A percentile compares a stretch with the other conserved stretches of the same genome.
These are phyloP conservation scores for Danaus melanippus DNA, from an alignment of 1,140 invertebrate species.

Conservation along the genomic window DNA sequence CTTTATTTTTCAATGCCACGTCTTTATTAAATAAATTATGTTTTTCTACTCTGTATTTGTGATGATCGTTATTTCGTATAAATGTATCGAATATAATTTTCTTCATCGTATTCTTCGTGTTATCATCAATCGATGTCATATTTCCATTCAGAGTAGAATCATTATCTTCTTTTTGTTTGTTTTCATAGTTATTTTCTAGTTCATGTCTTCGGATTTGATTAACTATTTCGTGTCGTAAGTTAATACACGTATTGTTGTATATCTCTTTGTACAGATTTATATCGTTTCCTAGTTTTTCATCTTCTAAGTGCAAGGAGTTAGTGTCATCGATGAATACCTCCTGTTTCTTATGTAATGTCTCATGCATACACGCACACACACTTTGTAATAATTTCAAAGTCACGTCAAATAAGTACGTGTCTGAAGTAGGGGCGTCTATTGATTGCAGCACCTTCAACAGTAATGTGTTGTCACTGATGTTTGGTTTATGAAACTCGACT, in stretches of 20 bases:
- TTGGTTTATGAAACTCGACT: constrained; percentile 1
- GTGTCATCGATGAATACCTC: constrained; percentile 19
- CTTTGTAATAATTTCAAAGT: constrained; percentile 44
- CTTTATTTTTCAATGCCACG: constrained; percentile 6
- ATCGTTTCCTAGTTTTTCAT: constrained; percentile 18
- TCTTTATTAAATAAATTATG: constrained; percentile 37
- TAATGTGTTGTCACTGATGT: constrained; percentile 27
- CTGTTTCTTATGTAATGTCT: constrained; percentile 32
- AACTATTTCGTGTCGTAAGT: constrained; percentile 23
- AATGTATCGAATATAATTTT: constrained; percentile 35
- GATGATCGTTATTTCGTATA: constrained; percentile 27
- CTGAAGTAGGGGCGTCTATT: constrained; percentile 36
- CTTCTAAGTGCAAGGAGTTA: constrained; percentile 15
- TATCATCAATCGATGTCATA: constrained; percentile 1
- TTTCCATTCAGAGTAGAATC: constrained; percentile 1
- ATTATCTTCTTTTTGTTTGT: constrained; percentile 4
- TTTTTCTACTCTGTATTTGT: constrained; percentile 41
- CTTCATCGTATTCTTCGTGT: constrained; percentile 16
- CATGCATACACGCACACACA: constrained; percentile 47
- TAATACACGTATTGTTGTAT: constrained; percentile 45
- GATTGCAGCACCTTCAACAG: constrained; percentile 39
- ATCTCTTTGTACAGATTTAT: constrained; percentile 39
- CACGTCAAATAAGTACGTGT: constrained; percentile 40
- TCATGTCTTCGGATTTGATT: constrained; percentile 15
- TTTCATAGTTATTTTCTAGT: constrained; percentile 16